These are phyloP conservation scores for Triplophysa dalaica DNA, from an alignment of 2,113 vertebrate genomes.

Conservation along the genomic window DNA sequence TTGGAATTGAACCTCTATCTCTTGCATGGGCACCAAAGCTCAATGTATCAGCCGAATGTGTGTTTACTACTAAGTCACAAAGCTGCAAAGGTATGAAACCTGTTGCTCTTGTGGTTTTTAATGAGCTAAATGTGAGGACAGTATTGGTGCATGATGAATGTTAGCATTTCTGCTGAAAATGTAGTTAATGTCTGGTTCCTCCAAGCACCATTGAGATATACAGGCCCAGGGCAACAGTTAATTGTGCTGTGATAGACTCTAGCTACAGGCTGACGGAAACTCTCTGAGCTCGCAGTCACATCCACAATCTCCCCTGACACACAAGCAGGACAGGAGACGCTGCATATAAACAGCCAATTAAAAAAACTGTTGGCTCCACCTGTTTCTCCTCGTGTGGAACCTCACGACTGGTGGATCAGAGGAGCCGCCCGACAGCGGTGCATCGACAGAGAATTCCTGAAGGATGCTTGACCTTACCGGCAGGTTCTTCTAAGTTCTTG, in stretches of 20 bases:
- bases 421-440: conserved; percentile 29
- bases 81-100: background rate
- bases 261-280: conserved; percentile 59
- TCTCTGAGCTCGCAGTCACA: conserved; percentile 64
- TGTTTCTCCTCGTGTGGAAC: conserved; percentile 34
- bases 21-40: background rate
- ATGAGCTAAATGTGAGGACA: background rate
- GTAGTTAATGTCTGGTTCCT: conserved; percentile 41
- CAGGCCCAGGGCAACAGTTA: conserved; percentile 63
- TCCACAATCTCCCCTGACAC: conserved; percentile 57
- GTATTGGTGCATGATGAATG: conserved; percentile 7
- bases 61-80: too few species aligned
- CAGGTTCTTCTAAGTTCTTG: background rate
- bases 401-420: conserved; percentile 28
- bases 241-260: conserved; percentile 62
- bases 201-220: conserved; percentile 55
- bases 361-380: conserved; percentile 59
- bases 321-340: conserved; percentile 13
- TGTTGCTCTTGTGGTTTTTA: conserved; percentile 8
- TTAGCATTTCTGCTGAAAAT: background rate
- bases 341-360: conserved; percentile 69
- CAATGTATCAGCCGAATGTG: background rate
- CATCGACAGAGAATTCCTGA: conserved; percentile 12
- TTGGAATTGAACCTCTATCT: background rate
- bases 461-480: background rate